Conservation (phyloP, 2,113 vertebrate species). For the Saccopteryx bilineata region DNA sequence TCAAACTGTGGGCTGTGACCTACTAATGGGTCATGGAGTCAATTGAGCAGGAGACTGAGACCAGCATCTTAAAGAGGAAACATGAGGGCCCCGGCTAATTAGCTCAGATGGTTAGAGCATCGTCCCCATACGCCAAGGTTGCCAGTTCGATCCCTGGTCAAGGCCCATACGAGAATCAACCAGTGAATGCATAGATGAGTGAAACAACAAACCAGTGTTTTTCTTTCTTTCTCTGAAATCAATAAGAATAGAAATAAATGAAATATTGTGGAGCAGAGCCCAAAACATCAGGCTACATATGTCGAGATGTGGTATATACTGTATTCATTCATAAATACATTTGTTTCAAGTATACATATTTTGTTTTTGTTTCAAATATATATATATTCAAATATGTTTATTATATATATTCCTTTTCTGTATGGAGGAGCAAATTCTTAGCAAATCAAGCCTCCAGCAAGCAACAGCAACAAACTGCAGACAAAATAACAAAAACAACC, state of each 20-base stretch:
- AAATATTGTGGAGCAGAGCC: background rate
- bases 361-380: background rate
- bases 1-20: background rate
- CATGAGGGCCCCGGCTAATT: too few species aligned
- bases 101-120: too few species aligned
- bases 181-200: too few species aligned
- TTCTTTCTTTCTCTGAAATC: too few species aligned
- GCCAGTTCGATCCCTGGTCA: too few species aligned
- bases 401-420: background rate
- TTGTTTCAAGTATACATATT: background rate
- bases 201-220: too few species aligned
- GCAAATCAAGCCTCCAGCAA: background rate
- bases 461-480: background rate
- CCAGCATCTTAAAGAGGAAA: background rate
- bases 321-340: background rate
- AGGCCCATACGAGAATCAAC: too few species aligned
- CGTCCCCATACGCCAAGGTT: too few species aligned
- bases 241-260: too few species aligned
- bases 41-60: background rate
- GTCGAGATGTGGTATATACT: too few species aligned
- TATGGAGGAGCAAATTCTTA: background rate
- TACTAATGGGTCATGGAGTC: conserved; percentile 17
- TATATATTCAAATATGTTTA: background rate
- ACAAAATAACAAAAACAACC: background rate
- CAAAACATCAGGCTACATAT: background rate